A percentile compares a stretch with the other conserved stretches of the same genome.
These are phyloP conservation scores for Sarcoramphus papa DNA, from an alignment of 2,797 vertebrate genomes.

Conservation along the genomic window DNA sequence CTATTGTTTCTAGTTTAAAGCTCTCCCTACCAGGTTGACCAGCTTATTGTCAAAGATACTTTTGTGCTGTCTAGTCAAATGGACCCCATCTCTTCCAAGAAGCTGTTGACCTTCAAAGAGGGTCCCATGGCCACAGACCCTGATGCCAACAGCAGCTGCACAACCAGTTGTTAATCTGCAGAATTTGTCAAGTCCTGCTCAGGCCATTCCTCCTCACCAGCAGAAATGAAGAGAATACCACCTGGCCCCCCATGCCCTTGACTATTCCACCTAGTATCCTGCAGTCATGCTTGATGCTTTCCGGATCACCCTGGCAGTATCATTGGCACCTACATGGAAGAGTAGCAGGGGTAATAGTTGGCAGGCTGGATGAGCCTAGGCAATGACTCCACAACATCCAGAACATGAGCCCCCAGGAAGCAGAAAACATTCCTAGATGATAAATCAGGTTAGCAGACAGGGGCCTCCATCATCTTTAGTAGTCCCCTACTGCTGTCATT, in stretches of 20 bases:
- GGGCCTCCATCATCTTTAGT: not conserved
- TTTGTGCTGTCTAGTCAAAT: not conserved
- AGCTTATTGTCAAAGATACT: not conserved
- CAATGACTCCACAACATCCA: not conserved
- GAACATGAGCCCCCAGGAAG: not conserved
- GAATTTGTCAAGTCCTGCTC: not conserved
- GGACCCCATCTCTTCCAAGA: not conserved
- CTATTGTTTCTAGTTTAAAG: not conserved
- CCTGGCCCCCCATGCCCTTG: not conserved
- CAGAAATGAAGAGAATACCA: not conserved
- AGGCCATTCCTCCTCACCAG: not conserved
- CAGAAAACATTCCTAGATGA: not conserved
- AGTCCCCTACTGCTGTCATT: not conserved
- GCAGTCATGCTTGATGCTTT: not conserved
- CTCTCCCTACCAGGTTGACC: not conserved
- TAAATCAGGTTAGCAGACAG: not conserved
- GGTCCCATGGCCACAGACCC: not conserved
- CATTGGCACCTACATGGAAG: not conserved
- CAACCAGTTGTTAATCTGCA: not conserved
- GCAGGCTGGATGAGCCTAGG: not conserved
- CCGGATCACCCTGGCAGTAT: not conserved
- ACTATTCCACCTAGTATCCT: not conserved
- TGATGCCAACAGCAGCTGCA: not conserved
- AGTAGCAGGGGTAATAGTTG: not conserved
- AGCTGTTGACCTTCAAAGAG: not conserved